A percentile compares a stretch with the other conserved stretches of the same genome.
Evolutionary conservation across 2,113 vertebrate species (phyloP).

Genomic region (Embiotoca jacksoni): DNA sequence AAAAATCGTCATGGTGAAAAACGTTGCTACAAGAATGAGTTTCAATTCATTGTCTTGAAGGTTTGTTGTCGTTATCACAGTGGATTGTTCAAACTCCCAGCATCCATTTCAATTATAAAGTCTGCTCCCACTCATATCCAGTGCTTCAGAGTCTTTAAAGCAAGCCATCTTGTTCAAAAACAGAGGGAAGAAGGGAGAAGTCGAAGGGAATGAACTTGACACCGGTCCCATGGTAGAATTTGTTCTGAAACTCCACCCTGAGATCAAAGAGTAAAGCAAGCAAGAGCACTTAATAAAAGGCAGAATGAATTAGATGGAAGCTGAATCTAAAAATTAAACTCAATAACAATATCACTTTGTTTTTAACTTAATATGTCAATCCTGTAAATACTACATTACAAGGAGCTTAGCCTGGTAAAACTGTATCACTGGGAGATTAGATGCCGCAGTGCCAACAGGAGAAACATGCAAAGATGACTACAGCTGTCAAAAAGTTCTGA

Average conservation of each 20-base stretch:
- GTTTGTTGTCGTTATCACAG: slow-evolving; percentile 72
- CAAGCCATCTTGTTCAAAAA: slow-evolving; percentile 87
- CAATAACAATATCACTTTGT: no score
- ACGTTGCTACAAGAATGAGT: slow-evolving; percentile 75
- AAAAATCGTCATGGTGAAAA: slow-evolving; percentile 70
- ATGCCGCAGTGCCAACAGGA: no score
- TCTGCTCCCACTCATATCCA: slow-evolving; percentile 17
- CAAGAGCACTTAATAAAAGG: neutral
- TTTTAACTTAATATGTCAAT: no score
- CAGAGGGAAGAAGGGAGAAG: slow-evolving; percentile 91
- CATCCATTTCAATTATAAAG: slow-evolving; percentile 42
- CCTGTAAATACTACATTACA: no score
- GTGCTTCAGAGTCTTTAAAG: slow-evolving; percentile 55
- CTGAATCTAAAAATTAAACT: no score
- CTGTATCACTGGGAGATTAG: no score
- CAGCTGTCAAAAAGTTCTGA: no score
- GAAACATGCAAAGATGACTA: no score
- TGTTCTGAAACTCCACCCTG: slow-evolving; percentile 99
- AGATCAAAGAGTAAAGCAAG: slow-evolving; percentile 24
- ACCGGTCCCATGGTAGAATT: slow-evolving; percentile 94
- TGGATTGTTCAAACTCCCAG: slow-evolving; percentile 65
- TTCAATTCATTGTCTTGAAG: slow-evolving; percentile 62
- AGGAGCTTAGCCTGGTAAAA: no score
- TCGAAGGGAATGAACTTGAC: slow-evolving; percentile 96
- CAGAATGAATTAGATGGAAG: no score